phyloP scores from a whole-genome alignment of 2,888 invertebrate species.

The Tetragonula carbonaria region DNA sequence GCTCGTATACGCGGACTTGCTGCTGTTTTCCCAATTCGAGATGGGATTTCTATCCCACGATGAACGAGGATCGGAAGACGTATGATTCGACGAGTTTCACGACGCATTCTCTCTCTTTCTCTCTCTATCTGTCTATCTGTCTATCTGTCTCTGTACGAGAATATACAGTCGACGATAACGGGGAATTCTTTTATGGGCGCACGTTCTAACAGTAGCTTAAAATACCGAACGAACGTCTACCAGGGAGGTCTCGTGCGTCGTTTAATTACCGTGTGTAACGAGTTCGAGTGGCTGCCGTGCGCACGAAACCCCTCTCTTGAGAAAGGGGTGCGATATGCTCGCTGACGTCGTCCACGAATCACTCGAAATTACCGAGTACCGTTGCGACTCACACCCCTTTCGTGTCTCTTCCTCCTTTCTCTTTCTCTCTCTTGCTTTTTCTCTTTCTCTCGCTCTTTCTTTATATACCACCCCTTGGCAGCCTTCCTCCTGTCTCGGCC shows the following conservation, averaged over 20 bases:
- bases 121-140: no score
- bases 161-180: slow-evolving; percentile 21
- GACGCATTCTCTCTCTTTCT: neutral
- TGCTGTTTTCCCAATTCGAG: neutral
- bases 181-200: slow-evolving; percentile 6
- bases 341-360: slow-evolving; percentile 76
- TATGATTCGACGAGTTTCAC: no score
- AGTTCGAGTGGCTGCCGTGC: slow-evolving; percentile 83
- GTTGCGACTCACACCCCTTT: slow-evolving; percentile 59
- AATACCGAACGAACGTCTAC: slow-evolving; percentile 56
- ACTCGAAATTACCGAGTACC: slow-evolving; percentile 75
- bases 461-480: slow-evolving; percentile 38
- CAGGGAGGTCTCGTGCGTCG: slow-evolving; percentile 81
- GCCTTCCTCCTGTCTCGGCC: slow-evolving; percentile 38
- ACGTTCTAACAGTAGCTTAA: slow-evolving; percentile 75
- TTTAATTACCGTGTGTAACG: slow-evolving; percentile 84
- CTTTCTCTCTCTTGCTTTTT: neutral
- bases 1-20: neutral
- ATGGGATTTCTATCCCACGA: slow-evolving; percentile 14
- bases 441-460: neutral
- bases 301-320: slow-evolving; percentile 77
- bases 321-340: slow-evolving; percentile 74
- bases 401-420: neutral
- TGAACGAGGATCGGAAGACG: neutral
- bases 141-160: neutral